Evolutionary conservation across 1,140 invertebrate species (phyloP).

Genomic region (Dryas iulia): DNA sequence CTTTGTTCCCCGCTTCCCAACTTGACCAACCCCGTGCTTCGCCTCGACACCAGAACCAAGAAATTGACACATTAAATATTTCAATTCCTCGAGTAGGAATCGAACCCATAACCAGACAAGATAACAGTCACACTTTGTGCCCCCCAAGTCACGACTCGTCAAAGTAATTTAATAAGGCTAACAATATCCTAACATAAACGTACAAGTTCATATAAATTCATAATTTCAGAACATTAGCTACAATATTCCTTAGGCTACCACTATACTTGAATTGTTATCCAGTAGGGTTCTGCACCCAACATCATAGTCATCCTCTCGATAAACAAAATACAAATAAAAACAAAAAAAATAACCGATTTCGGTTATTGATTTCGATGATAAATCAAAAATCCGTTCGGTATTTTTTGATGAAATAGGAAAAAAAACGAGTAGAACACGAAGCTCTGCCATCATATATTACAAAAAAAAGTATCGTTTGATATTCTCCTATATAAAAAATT

Average conservation of each 20-base stretch:
- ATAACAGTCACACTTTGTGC: no score
- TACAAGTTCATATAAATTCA: no score
- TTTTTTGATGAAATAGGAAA: conserved; percentile 2
- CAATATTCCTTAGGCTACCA: conserved; percentile 15
- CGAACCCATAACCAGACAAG: no score
- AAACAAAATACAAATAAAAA: conserved; percentile 10
- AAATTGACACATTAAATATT: no score
- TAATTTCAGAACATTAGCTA: neutral
- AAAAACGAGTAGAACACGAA: neutral
- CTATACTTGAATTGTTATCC: conserved; percentile 30
- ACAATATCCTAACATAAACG: no score
- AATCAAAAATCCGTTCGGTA: conserved; percentile 4
- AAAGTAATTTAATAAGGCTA: no score
- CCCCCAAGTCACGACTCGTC: no score
- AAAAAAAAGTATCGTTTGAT: neutral
- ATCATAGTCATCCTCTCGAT: conserved; percentile 21
- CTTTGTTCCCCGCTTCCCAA: no score
- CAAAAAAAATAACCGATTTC: neutral
- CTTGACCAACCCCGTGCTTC: no score
- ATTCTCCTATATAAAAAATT: conserved; percentile 5
- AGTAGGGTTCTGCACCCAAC: conserved; percentile 10
- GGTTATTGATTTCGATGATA: neutral
- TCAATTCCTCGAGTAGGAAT: no score
- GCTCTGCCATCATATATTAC: neutral
- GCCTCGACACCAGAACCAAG: no score